phyloP scores from a whole-genome alignment of 2,113 vertebrate species.

The Protobothrops flavoviridis region DNA sequence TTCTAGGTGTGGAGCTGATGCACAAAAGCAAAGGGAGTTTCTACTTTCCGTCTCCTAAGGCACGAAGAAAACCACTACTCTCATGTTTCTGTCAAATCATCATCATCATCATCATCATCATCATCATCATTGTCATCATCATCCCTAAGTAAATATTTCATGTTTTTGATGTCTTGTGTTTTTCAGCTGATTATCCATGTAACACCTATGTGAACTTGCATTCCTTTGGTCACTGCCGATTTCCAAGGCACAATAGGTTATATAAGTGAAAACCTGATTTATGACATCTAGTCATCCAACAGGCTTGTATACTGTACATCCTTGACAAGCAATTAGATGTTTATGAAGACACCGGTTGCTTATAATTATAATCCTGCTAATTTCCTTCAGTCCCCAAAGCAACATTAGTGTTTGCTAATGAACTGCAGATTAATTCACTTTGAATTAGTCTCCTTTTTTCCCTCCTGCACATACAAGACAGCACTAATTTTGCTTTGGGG shows the following conservation, averaged over 20 bases:
- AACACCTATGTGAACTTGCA: constrained; percentile 10
- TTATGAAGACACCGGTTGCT: constrained; percentile 67
- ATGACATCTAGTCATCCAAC: constrained; percentile 22
- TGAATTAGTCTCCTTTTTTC: constrained; percentile 45
- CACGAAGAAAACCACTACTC: background rate
- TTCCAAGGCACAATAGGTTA: constrained; percentile 31
- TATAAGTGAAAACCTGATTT: constrained; percentile 44
- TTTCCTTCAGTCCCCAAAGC: constrained; percentile 49
- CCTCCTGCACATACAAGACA: constrained; percentile 43
- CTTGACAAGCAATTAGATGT: constrained; percentile 57
- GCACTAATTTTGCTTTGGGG: constrained; percentile 56
- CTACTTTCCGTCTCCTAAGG: background rate
- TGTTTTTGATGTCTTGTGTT: background rate
- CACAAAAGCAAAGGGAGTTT: background rate
- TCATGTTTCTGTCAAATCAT: background rate
- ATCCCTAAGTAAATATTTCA: background rate
- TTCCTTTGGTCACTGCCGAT: constrained; percentile 21
- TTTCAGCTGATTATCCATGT: background rate
- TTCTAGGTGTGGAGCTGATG: background rate
- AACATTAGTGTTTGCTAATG: constrained; percentile 53
- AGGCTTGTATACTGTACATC: constrained; percentile 32
- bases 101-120: background rate
- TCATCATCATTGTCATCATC: background rate
- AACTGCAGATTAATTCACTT: constrained; percentile 58
- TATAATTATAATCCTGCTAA: constrained; percentile 46